Percentiles rank a stretch among this genome's conserved stretches.
Evolutionary conservation across 2,797 vertebrate species (phyloP).

Genomic region (Mormyrus proboscirostris): DNA sequence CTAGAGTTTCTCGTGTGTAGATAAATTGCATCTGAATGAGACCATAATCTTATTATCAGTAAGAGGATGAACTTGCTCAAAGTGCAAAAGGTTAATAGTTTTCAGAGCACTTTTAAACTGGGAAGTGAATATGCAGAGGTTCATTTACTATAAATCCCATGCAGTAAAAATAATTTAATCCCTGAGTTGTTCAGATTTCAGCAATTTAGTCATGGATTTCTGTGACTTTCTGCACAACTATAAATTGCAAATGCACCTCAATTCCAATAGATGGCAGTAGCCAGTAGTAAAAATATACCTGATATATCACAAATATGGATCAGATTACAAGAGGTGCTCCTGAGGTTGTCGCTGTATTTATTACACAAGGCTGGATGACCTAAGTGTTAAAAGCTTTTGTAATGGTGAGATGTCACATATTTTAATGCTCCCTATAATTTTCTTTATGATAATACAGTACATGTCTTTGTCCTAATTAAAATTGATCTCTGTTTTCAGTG

Average conservation of each 20-base stretch:
- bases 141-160: background rate
- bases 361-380: background rate
- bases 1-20: background rate
- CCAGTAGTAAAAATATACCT: background rate
- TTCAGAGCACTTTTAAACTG: background rate
- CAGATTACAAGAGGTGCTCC: background rate
- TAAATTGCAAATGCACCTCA: background rate
- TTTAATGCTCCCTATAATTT: background rate
- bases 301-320: background rate
- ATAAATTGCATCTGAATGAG: background rate
- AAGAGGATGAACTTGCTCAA: background rate
- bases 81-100: background rate
- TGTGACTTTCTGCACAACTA: background rate
- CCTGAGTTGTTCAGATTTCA: background rate
- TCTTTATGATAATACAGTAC: background rate
- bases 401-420: background rate
- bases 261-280: slow-evolving; percentile 8
- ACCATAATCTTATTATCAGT: background rate
- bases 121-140: background rate
- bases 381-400: background rate
- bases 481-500: background rate
- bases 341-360: background rate
- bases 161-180: background rate
- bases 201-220: background rate
- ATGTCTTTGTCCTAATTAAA: background rate